Base-by-base conservation (phyloP, 1,140 invertebrate genomes). In the Drosophila yakuba region DNA sequence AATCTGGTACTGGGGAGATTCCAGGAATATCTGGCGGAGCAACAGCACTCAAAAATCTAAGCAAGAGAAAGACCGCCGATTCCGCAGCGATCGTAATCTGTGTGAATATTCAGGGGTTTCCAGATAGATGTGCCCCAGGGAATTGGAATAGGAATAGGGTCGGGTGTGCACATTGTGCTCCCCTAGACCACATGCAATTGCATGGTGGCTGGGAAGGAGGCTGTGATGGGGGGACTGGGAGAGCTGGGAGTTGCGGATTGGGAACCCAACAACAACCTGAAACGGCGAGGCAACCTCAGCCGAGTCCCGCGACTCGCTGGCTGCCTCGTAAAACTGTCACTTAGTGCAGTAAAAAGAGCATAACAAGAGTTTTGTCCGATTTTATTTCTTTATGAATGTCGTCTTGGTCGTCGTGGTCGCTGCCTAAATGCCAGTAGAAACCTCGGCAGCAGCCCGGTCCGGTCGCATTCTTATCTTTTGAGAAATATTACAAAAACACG, bases 401-500 rank as follows among this genome's bases (percentile, higher is more conserved):
- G 39, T 47, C 50, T 54, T 69, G 23, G 69, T 59, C 52, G 36
- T 45, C 52, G 36, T 45, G 54, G 54, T 61, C 56, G 54, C 38
- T 72, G 55, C 75, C 45, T 47, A 82, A 71, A 57, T 61, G 73
- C 72, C 58, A 66, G 38, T 51, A 59, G 32, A 28, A 48, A 41
- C 35, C 38, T 41, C 63, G 39, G 63, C 75, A 68, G 47, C 66
- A 55, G 57, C 73, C 80, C 45, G 80, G 89, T 82, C 78, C 82
- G 77, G 84, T 90, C 84, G 77, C 89, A 91, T 91, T 91, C 90
- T 91, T 91, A 91, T 91, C 89, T 91, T 85, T 90, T 91, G 86
- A 91, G 68, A 82, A 91, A 91, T 91, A 91, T 91, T 91, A 91
- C 83, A 91, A 80, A 91, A 91, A 80, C 90, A 91, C 90, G 90